Evolutionary conservation across 2,888 invertebrate genomes (phyloP), one percentile per base, ranked within the genome.

Genomic region (Heteromyza rotundicornis): DNA sequence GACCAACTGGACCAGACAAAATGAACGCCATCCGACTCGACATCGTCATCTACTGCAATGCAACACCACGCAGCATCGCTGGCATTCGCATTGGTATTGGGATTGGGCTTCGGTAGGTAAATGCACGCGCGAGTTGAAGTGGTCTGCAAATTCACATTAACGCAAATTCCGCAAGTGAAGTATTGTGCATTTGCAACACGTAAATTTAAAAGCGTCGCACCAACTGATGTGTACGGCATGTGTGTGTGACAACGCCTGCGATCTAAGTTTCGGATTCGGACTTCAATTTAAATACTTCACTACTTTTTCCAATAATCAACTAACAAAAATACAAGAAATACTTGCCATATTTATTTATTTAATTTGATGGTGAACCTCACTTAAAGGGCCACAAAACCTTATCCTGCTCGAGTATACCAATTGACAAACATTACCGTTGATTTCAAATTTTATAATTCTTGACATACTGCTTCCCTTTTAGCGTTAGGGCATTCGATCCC

Each of bases 101-200:
- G 44, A 50, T 56, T 53, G 56, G 63, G 52, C 59, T 56, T 60
- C 47, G 24, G 16, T 49, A 17, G 57, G 58, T 35, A 60, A 66
- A 57, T 56, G 60, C 57, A 56, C 54, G 59, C 19, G 56, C 59
- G 66, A 68, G 68, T 66, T 76, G 76, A 77, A 78, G 77, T 77
- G 78, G 77, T 77, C 76, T 74, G 71, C 73, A 69, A 76, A 73
- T 77, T 66, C 74, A 70, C 77, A 77, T 77, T 77, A 75, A 76
- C 72, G 75, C 70, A 77, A 77, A 74, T 74, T 70, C 75, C 74
- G 75, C 68, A 77, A 78, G 75, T 75, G 78, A 70, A 75, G 72
- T 71, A 78, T 75, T 73, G 74, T 76, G 71, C 72, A 78, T 77
- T 77, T 77, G 73, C 77, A 70, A 74, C 69, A 78, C 76, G 74